Base-by-base conservation (phyloP, 2,113 vertebrate genomes). In the Myocastor coypus region DNA sequence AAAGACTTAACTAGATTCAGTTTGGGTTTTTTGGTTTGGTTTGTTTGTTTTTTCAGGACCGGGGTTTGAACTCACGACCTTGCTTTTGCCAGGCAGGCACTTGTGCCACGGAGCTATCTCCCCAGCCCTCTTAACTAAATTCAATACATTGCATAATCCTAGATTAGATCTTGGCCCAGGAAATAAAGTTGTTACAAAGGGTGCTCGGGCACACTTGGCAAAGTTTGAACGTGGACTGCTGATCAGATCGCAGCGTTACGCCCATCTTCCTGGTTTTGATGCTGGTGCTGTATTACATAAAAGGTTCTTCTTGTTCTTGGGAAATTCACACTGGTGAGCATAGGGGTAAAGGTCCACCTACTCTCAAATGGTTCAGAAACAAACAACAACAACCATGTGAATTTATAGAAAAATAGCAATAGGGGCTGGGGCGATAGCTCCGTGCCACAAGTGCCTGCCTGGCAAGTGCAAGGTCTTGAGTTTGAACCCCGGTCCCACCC, bases 371-470 rank as follows among this genome's bases (percentile, higher is more conserved):
- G 34, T 68, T 68, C n/a, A 11, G 26, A 59, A 81, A 80, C 63
- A 92, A 34, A 34, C 19, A 26, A 17, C 19, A 46, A 57, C 19
- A 26, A 17, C 19, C 40, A 57, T 1, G 0, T 30, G 7, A 46
- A 84, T 88, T 88, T 87, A 46, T 28, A 82, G 69, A 80, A 17
- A 95, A 89, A n/a, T n/a, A n/a, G n/a, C n/a, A n/a, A n/a, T n/a
- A n/a, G n/a, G n/a, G n/a, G n/a, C n/a, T n/a, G n/a, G n/a, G n/a
- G n/a, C n/a, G n/a, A n/a, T n/a, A n/a, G n/a, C n/a, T n/a, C n/a
- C n/a, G n/a, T n/a, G n/a, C n/a, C n/a, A n/a, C n/a, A n/a, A n/a
- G n/a, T n/a, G n/a, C n/a, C n/a, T n/a, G n/a, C n/a, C n/a, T n/a
- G n/a, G n/a, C n/a, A n/a, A n/a, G n/a, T n/a, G n/a, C n/a, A n/a